phyloP scores from a whole-genome alignment of 2,888 invertebrate species.

The Oasisia sp. region DNA sequence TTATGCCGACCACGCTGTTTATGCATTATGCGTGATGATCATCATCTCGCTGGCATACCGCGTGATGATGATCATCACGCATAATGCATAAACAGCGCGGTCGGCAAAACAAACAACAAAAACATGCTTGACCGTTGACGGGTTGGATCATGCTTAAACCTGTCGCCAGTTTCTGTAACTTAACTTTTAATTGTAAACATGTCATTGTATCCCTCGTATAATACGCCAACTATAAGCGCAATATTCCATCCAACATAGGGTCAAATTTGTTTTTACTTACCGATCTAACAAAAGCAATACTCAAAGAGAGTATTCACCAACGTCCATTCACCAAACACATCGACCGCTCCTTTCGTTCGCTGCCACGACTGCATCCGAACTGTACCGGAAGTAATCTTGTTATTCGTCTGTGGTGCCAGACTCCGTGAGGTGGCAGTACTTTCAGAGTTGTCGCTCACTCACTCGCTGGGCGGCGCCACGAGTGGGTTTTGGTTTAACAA shows the following conservation, averaged over 20 bases:
- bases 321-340: background rate
- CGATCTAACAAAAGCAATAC: background rate
- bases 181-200: background rate
- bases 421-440: too few species aligned
- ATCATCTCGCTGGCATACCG: too few species aligned
- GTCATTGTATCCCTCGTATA: background rate
- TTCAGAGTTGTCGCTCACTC: too few species aligned
- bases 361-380: background rate
- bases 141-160: background rate
- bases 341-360: slow-evolving; percentile 9
- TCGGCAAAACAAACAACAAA: background rate
- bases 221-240: background rate
- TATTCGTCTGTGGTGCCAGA: too few species aligned
- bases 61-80: too few species aligned
- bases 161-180: background rate
- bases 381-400: background rate
- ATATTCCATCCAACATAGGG: background rate
- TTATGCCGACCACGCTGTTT: too few species aligned
- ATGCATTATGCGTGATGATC: too few species aligned
- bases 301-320: background rate
- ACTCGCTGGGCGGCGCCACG: too few species aligned
- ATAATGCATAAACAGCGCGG: background rate
- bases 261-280: background rate
- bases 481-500: too few species aligned
- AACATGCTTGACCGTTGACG: background rate